Evolutionary conservation across 2,797 vertebrate species (phyloP).

Genomic region (Spea hammondii): DNA sequence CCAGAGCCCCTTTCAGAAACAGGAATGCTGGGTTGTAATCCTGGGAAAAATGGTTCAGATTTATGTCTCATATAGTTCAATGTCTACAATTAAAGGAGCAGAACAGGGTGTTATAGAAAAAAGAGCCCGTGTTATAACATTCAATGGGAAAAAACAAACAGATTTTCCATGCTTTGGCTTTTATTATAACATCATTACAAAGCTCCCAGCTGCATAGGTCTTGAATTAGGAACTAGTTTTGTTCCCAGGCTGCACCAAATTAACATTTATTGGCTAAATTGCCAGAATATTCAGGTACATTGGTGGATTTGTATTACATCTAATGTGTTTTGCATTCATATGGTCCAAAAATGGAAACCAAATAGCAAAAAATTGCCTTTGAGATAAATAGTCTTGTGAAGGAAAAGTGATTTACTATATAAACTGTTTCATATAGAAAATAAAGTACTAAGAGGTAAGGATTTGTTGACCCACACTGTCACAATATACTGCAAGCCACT

Average conservation of each 20-base stretch:
- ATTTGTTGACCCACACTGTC: too few species aligned
- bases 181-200: background rate
- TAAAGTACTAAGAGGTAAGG: too few species aligned
- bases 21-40: background rate
- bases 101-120: background rate
- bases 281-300: background rate
- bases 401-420: too few species aligned
- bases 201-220: background rate
- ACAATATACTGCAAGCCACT: too few species aligned
- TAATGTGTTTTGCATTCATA: background rate
- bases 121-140: background rate
- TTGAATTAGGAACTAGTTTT: background rate
- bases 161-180: background rate
- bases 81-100: background rate
- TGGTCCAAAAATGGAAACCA: background rate
- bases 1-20: background rate
- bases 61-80: background rate
- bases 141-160: background rate
- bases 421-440: too few species aligned
- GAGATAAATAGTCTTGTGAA: too few species aligned
- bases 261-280: background rate
- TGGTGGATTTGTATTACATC: background rate
- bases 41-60: background rate
- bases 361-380: background rate
- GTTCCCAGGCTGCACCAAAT: background rate